Base-by-base conservation (phyloP, 2,113 vertebrate species). In the Scytalopus superciliaris region DNA sequence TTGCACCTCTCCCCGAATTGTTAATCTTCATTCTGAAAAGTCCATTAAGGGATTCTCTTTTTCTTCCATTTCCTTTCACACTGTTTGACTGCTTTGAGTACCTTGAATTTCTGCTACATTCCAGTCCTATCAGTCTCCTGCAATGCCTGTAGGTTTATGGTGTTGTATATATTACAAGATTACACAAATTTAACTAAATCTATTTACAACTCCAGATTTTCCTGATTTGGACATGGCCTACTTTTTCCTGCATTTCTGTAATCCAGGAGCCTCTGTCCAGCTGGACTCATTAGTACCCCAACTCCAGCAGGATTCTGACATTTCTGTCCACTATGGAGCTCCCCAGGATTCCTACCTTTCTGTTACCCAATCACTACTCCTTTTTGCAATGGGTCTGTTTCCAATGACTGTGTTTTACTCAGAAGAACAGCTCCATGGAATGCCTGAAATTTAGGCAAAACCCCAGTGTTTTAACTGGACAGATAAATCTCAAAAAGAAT, bases 61-160 rank as follows among this genome's bases (percentile, higher is more conserved):
- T 83, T 47, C 39, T 93, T 78, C 64, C 35, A 47, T 70, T 86
- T 81, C 39, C 13, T 81, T 81, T 91, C 49, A 21, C 52, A 78
- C 39, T 67, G 18, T 73, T 86, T 73, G 33, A 60, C 35, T 74
- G 35, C 76, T 76, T 86, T 35, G 12, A 78, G 62, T 56, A 78
- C 52, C 64, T 84, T 89, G 42, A 90, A 75, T 90, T 94, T 94
- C 89, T 95, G 60, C 56, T 64, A 10, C 73, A 62, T 91, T 89
- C 89, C 81, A 84, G 63, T 47, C 80, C 77, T 91, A 28, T 82
- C 64, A 37, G 22, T 25, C 15, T 77, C 55, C 44, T 74, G 27
- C 40, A 39, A 59, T 68, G 33, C 39, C 45, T 52, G 18, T 55
- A 59, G 50, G 31, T 78, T 92, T 84, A 64, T 16, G 14, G 47